phyloP scores from a whole-genome alignment of 2,113 vertebrate genomes.

The Oncorhynchus gorbuscha region DNA sequence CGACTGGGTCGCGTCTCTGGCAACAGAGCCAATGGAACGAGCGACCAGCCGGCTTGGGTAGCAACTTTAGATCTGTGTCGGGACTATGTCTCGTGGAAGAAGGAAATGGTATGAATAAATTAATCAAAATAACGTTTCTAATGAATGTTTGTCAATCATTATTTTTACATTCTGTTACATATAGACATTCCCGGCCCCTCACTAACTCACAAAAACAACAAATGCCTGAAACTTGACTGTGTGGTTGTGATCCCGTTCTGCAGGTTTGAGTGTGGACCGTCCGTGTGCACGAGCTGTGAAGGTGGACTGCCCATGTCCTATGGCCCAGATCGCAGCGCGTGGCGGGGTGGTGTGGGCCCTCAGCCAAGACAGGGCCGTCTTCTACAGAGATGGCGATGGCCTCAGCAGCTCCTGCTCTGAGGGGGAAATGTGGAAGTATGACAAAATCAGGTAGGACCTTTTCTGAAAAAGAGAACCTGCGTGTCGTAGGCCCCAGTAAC shows the following conservation, averaged over 20 bases:
- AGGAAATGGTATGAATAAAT: too few relatives aligned
- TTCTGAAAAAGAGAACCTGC: background rate
- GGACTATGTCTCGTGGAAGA: too few relatives aligned
- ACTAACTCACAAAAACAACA: conserved; percentile 20
- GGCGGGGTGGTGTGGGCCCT: conserved; percentile 93
- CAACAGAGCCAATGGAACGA: too few relatives aligned
- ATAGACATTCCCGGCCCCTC: background rate
- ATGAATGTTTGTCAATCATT: too few relatives aligned
- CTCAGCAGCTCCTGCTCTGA: conserved; percentile 90
- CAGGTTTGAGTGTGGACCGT: conserved; percentile 91
- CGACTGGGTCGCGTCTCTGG: too few relatives aligned
- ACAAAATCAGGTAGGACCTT: conserved; percentile 81
- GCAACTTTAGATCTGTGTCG: too few relatives aligned
- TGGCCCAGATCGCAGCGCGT: conserved; percentile 88
- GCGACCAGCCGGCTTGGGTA: too few relatives aligned
- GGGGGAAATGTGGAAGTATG: conserved; percentile 90
- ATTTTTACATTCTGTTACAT: background rate
- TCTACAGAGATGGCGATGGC: conserved; percentile 93
- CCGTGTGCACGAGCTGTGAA: conserved; percentile 90
- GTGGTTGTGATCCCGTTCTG: background rate
- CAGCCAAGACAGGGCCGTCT: conserved; percentile 86
- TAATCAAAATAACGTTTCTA: too few relatives aligned
- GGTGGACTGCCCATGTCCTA: conserved; percentile 87
- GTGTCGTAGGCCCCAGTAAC: too few relatives aligned
- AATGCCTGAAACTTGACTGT: conserved; percentile 7